phyloP scores from a whole-genome alignment of 2,888 invertebrate species.

The Heliconius cydno region DNA sequence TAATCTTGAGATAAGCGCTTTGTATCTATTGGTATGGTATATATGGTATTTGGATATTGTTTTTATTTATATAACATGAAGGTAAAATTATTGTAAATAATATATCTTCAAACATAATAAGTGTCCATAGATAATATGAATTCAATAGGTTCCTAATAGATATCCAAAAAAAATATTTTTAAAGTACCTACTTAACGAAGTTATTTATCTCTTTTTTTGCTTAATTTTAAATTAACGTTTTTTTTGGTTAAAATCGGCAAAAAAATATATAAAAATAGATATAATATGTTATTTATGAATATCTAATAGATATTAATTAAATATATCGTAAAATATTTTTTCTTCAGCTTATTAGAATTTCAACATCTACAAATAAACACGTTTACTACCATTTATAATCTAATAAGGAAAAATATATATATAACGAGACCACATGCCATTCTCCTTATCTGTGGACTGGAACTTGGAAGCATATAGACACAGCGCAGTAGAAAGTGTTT shows the following conservation, averaged over 20 bases:
- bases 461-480: slow-evolving; percentile 4
- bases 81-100: not conserved
- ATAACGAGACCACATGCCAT: slow-evolving; percentile 20
- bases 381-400: slow-evolving; percentile 3
- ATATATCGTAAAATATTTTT: not conserved
- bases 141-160: no score
- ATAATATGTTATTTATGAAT: not conserved
- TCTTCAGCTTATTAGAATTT: not conserved
- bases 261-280: no score
- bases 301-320: no score
- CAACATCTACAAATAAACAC: not conserved
- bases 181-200: no score
- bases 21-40: not conserved
- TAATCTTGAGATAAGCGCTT: slow-evolving; percentile 42
- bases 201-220: no score
- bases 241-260: no score
- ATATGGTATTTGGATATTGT: no score
- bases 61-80: not conserved
- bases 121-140: no score
- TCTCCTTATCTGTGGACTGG: slow-evolving; percentile 24
- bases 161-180: no score
- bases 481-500: slow-evolving; percentile 22
- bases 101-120: no score
- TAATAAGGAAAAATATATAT: slow-evolving; percentile 26
- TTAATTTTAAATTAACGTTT: no score